Conservation (phyloP, 1,140 invertebrate species). For the Cephus cinctus region DNA sequence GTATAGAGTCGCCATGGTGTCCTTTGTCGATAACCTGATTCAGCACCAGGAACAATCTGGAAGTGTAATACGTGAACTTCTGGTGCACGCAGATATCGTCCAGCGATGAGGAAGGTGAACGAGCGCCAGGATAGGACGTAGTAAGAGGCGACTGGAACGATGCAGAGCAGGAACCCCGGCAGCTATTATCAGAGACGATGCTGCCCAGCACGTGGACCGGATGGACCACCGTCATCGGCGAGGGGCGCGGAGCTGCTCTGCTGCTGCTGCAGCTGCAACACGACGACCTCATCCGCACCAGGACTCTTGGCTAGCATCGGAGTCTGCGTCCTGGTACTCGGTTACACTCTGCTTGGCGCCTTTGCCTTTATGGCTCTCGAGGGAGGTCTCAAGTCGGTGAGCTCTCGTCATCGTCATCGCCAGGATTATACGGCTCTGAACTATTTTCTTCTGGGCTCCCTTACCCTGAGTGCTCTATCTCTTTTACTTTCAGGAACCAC, state of each 20-base stretch:
- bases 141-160: conserved; percentile 26
- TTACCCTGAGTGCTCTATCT: neutral
- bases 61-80: too few species aligned
- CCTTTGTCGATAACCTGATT: too few species aligned
- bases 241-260: conserved; percentile 44
- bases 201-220: conserved; percentile 32
- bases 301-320: conserved; percentile 60
- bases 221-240: conserved; percentile 26
- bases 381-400: conserved; percentile 58
- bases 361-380: conserved; percentile 90
- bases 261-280: conserved; percentile 47
- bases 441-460: neutral
- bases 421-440: neutral
- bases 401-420: neutral
- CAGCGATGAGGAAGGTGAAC: too few species aligned
- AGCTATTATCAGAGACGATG: conserved; percentile 49
- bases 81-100: too few species aligned
- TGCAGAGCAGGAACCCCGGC: conserved; percentile 43
- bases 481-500: conserved; percentile 28
- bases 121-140: too few species aligned
- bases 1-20: too few species aligned
- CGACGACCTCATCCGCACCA: conserved; percentile 44
- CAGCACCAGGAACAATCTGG: too few species aligned
- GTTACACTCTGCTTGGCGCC: conserved; percentile 88
- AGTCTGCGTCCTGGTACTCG: conserved; percentile 81